Evolutionary conservation across 1,140 invertebrate genomes (phyloP).

Genomic region (Pygmarrhopalites habei): DNA sequence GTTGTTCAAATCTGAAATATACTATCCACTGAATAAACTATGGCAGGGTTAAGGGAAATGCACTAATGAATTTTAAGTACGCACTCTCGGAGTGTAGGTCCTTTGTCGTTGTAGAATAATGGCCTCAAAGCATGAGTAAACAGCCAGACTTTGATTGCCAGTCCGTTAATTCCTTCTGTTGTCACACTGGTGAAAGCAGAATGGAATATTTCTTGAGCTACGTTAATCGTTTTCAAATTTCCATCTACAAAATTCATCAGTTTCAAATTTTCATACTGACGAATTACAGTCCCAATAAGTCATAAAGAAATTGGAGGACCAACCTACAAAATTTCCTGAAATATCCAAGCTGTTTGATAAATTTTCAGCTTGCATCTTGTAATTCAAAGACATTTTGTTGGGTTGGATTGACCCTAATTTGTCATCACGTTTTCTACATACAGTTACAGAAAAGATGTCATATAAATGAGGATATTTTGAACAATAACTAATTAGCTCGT

Average conservation of each 20-base stretch:
- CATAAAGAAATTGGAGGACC: too few relatives aligned
- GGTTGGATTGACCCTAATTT: background rate
- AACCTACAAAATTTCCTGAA: too few relatives aligned
- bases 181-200: background rate
- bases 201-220: background rate
- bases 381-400: background rate
- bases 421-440: background rate
- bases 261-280: too few relatives aligned
- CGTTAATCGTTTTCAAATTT: background rate
- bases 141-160: background rate
- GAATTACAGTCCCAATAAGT: too few relatives aligned
- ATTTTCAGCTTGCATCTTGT: background rate
- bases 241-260: background rate
- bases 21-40: too few relatives aligned
- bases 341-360: background rate
- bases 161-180: background rate
- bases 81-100: too few relatives aligned
- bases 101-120: too few relatives aligned
- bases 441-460: background rate
- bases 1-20: background rate
- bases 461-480: background rate
- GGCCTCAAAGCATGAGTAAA: background rate
- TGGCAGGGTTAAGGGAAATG: too few relatives aligned
- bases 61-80: too few relatives aligned
- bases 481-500: too few relatives aligned